Base-by-base conservation (phyloP, 2,888 invertebrate species). In the Torymus texanus region DNA sequence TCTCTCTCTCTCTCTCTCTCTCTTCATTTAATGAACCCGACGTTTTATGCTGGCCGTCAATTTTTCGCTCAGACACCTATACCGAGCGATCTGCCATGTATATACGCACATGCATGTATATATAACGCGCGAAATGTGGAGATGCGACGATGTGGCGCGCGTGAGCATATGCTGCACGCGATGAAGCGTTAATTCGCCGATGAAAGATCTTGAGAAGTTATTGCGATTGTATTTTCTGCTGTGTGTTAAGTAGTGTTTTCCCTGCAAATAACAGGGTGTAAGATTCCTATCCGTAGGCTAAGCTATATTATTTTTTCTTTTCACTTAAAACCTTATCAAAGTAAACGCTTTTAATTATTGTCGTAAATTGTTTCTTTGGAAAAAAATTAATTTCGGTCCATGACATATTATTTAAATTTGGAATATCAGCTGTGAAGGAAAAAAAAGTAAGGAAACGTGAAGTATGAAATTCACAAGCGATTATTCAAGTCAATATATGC, bases 11-110 rank as follows among this genome's bases (percentile, higher is more conserved):
- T 8, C 29, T 29, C 29, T 8, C 29, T 5, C 41, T 41, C 10
- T 8, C 41, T 41, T 41, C 78, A 85, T 86, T 88, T 88, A 88
- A 88, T 84, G 86, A 88, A 86, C 86, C 85, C 82, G 85, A 85
- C 86, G 83, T 88, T 88, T 88, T 86, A 88, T 84, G 85, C 82
- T 75, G 81, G 79, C 82, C 83, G 85, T 88, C 87, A 88, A 88
- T 87, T 87, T 86, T 79, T 81, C 73, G 50, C 18, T 21, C 65
- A 51, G 79, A 81, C 81, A 81, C 81, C 81, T 81, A 51, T 56
- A n/a, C 8, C 62, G 50, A 62, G 50, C 21, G 66, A 66, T 66
- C n/a, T 41, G 13, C 2, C 21, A 13, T 59, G 11, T 67, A 53
- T 63, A 61, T 14, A 13, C 8, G 53, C 16, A 41, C 41, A 73